Evolutionary conservation across 2,113 vertebrate genomes (phyloP).

Genomic region (Periophthalmodon schlosseri): DNA sequence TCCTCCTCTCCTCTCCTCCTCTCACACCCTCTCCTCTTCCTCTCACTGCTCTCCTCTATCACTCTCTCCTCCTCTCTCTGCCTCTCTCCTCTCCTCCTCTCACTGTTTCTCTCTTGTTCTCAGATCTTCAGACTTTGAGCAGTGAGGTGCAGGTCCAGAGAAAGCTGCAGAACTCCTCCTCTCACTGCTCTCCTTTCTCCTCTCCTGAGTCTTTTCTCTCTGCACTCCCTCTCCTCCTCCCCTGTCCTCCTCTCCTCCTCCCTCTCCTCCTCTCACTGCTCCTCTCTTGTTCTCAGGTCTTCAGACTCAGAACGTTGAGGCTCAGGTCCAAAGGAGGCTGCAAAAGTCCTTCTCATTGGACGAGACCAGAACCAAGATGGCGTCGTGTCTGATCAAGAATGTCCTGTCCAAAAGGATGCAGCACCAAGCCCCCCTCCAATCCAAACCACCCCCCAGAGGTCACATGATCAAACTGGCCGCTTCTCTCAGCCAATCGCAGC

Average conservation of each 20-base stretch:
- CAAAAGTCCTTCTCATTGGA: constrained; percentile 85
- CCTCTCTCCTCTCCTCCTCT: no score
- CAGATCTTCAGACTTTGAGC: no score
- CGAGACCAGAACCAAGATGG: constrained; percentile 80
- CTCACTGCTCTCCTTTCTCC: background rate
- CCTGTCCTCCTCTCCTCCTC: background rate
- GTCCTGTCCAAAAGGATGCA: constrained; percentile 87
- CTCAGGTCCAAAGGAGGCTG: constrained; percentile 50
- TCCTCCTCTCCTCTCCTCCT: no score
- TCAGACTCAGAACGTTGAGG: background rate
- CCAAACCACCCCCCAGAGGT: constrained; percentile 25
- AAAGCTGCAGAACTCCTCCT: no score
- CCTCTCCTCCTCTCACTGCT: background rate
- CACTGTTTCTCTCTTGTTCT: no score
- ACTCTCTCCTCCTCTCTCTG: no score
- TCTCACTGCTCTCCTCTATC: no score
- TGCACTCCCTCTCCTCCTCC: no score
- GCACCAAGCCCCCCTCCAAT: constrained; percentile 12
- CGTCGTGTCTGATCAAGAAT: constrained; percentile 84
- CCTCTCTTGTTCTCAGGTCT: background rate
- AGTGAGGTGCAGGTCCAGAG: no score
- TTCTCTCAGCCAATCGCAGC: constrained; percentile 48
- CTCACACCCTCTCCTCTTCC: no score
- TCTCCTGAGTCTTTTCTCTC: no score
- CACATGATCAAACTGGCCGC: constrained; percentile 16